Evolutionary conservation across 2,797 vertebrate genomes (phyloP), one percentile per base, ranked within the genome.

Genomic region (Hoplostethus atlanticus): DNA sequence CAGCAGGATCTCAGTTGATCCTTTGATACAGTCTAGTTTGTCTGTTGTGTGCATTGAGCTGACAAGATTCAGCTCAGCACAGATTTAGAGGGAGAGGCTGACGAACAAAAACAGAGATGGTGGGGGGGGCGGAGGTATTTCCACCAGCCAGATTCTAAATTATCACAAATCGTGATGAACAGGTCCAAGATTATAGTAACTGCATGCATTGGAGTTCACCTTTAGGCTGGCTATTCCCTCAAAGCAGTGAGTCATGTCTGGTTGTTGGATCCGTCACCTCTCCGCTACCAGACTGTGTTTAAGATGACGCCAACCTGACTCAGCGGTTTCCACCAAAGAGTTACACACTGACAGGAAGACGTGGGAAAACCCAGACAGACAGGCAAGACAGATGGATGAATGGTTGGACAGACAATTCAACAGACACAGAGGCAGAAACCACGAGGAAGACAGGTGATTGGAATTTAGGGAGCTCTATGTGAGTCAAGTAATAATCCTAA

Each of bases 171-270:
- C 56, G 63, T 62, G 52, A 65, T 16, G 52, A 85, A 72, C 71
- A 40, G 68, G 68, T 67, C 80, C 68, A 36, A 80, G 75, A 80
- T 87, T 88, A 89, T 73, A 63, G 70, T 73, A 84, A 84, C 64
- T 73, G 76, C 50, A 28, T 68, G 83, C 74, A 68, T 75, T 59
- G 71, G 69, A 74, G 68, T 61, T 44, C 64, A 68, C 77, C 64
- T 77, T 80, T 34, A 50, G 63, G 71, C 64, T 77, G 51, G 74
- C 79, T 77, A 71, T 74, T 77, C 57, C 60, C 75, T 76, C 80
- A 58, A 60, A 65, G 72, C 77, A 44, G 76, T 92, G 90, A 91
- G 72, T 92, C 90, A 93, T 36, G 90, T 93, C 91, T 92, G 88
- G 87, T 76, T 57, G 47, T 15, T 74, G 73, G 90, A 75, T 44